Evolutionary conservation across 2,113 vertebrate genomes (phyloP), one percentile per base, ranked within the genome.

Genomic region (Eretmochelys imbricata): DNA sequence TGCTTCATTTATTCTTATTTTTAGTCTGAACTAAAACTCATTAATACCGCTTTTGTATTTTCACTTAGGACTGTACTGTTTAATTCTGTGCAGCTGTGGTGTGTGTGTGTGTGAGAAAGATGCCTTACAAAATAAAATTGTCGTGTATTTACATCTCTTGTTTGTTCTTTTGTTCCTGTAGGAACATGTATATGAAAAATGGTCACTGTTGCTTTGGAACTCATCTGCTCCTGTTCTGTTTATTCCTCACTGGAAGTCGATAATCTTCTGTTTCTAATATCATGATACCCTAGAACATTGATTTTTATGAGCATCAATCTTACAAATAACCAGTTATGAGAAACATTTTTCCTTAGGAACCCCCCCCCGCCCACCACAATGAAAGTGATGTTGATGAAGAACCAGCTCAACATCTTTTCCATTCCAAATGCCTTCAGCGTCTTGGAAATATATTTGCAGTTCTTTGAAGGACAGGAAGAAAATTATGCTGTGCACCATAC

Each of bases 171-270:
- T 93, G 84, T 86, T 87, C 85, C 76, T 87, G 94, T 87, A 84
- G 29, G 12, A 8, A 35, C 89, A 89, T 97, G 88, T 89, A 95
- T 93, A 93, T 95, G 92, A 97, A 97, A 93, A 55, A 48, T 17
- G 49, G 5, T 85, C 83, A 94, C 95, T 96, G 93, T 97, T 93
- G 82, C 95, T 97, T 93, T 93, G 93, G 95, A 84, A 75, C 90
- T 95, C 10, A 24, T 93, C 91, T 91, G 76, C 87, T 94, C 83
- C 89, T 94, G 51, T 90, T 92, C 93, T 87, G 84, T 87, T 91
- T 24, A 87, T 84, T 92, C 82, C 89, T 54, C 1, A 87, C 94
- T 88, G 90, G 93, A 89, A 92, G 80, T 92, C 53, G 89, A n/a
- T 87, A 88, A 46, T 91, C 95, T 95, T 95, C 97, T 95, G 93